These are phyloP conservation scores for Enteromius fasciolatus DNA, from an alignment of 2,797 vertebrate genomes.

Conservation along the genomic window DNA sequence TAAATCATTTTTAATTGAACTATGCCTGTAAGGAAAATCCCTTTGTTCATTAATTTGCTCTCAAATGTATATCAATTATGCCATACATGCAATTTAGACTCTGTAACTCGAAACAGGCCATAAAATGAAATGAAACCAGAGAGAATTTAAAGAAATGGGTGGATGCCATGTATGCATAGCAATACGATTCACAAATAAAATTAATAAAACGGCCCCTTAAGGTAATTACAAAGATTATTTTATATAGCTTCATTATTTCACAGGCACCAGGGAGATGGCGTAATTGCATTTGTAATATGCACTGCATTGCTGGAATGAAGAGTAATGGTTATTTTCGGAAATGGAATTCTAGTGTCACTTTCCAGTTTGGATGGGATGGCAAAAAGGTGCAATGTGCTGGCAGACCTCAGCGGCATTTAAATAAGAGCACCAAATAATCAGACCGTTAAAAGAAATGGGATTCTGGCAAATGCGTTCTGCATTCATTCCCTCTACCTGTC, in stretches of 20 bases:
- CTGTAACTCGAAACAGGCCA: slow-evolving; percentile 17
- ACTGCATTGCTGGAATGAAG: slow-evolving; percentile 34
- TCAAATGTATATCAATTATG: not conserved
- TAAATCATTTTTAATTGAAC: not conserved
- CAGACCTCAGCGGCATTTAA: slow-evolving; percentile 48
- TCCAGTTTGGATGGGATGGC: slow-evolving; percentile 46
- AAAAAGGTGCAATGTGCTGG: slow-evolving; percentile 52
- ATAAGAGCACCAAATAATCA: slow-evolving; percentile 62
- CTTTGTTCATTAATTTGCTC: not conserved
- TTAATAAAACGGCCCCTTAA: not conserved
- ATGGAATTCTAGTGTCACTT: slow-evolving; percentile 49
- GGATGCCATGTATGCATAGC: not conserved
- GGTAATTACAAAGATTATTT: slow-evolving; percentile 12
- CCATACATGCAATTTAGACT: not conserved
- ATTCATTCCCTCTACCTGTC: slow-evolving; percentile 60
- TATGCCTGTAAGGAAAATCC: not conserved
- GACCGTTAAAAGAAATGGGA: slow-evolving; percentile 65
- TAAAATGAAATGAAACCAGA: not conserved
- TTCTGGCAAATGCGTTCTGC: slow-evolving; percentile 61
- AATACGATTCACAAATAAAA: not conserved
- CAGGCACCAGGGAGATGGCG: slow-evolving; percentile 19
- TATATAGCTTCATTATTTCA: slow-evolving; percentile 29
- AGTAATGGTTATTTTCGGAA: slow-evolving; percentile 48
- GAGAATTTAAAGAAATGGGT: slow-evolving; percentile 7
- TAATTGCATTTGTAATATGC: slow-evolving; percentile 27